Evolutionary conservation across 1,140 invertebrate genomes (phyloP).

Genomic region (Drosophila biarmipes): DNA sequence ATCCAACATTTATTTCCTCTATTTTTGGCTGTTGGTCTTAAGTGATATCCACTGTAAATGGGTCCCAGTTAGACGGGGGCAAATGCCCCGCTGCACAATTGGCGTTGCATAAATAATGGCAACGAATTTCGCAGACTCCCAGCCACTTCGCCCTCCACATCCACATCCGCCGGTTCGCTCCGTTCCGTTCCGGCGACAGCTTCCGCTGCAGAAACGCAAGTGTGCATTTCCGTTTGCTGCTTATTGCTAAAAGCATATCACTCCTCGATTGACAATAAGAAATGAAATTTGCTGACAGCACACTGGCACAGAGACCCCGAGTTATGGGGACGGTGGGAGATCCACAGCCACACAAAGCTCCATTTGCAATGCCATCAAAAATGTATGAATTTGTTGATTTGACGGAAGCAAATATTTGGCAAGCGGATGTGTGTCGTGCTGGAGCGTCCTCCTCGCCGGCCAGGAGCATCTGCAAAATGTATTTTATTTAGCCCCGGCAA

Average conservation of each 20-base stretch:
- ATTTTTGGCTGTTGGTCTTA: background rate
- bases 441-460: slow-evolving; percentile 21
- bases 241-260: slow-evolving; percentile 61
- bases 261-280: slow-evolving; percentile 67
- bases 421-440: slow-evolving; percentile 50
- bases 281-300: slow-evolving; percentile 58
- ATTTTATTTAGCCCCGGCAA: slow-evolving; percentile 24
- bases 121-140: slow-evolving; percentile 41
- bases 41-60: background rate
- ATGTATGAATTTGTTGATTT: slow-evolving; percentile 77
- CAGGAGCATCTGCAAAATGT: slow-evolving; percentile 32
- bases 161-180: slow-evolving; percentile 46
- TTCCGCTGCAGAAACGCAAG: slow-evolving; percentile 58
- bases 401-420: slow-evolving; percentile 76
- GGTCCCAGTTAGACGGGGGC: background rate
- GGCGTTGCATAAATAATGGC: slow-evolving; percentile 58
- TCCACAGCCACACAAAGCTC: slow-evolving; percentile 27
- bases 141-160: slow-evolving; percentile 49
- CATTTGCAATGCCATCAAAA: slow-evolving; percentile 70
- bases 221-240: slow-evolving; percentile 63
- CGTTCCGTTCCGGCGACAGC: slow-evolving; percentile 37
- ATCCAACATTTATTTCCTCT: background rate
- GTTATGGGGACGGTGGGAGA: background rate
- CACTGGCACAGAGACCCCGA: slow-evolving; percentile 17
- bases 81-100: slow-evolving; percentile 37